phyloP scores from a whole-genome alignment of 2,888 invertebrate species.

The Dermolepida albohirtum region DNA sequence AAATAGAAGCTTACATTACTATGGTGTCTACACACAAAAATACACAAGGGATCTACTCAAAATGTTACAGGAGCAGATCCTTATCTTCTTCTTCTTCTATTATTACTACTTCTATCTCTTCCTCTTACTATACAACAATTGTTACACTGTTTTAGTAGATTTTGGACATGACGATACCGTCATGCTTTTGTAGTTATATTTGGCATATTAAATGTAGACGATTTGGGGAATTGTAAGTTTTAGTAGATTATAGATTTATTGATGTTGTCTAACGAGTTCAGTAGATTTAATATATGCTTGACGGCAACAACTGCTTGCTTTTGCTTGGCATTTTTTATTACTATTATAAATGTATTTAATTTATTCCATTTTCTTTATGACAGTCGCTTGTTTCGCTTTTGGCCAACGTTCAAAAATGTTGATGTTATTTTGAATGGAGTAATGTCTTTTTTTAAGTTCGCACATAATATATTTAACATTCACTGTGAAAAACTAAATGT shows the following conservation, averaged over 20 bases:
- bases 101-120: constrained; percentile 4
- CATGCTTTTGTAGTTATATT: constrained; percentile 35
- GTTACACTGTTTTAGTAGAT: constrained; percentile 39
- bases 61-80: constrained; percentile 26
- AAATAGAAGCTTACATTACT: constrained; percentile 17
- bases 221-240: constrained; percentile 40
- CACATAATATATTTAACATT: too few species aligned
- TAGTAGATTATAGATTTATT: constrained; percentile 22
- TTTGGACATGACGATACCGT: constrained; percentile 4
- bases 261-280: constrained; percentile 2
- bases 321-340: too few species aligned
- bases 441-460: too few species aligned
- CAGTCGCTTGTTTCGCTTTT: too few species aligned
- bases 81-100: constrained; percentile 7
- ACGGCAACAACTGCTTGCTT: too few species aligned
- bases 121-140: constrained; percentile 14
- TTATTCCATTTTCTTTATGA: too few species aligned
- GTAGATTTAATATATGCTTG: too few species aligned
- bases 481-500: too few species aligned
- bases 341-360: too few species aligned
- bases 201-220: constrained; percentile 38
- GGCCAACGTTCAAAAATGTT: too few species aligned
- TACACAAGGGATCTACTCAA: constrained; percentile 34
- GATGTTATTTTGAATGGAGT: too few species aligned
- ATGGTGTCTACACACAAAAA: constrained; percentile 20